Percentiles rank a stretch among this genome's conserved stretches.
Conservation (phyloP, 1,140 invertebrate species). For the Drosophila chauvacae region DNA sequence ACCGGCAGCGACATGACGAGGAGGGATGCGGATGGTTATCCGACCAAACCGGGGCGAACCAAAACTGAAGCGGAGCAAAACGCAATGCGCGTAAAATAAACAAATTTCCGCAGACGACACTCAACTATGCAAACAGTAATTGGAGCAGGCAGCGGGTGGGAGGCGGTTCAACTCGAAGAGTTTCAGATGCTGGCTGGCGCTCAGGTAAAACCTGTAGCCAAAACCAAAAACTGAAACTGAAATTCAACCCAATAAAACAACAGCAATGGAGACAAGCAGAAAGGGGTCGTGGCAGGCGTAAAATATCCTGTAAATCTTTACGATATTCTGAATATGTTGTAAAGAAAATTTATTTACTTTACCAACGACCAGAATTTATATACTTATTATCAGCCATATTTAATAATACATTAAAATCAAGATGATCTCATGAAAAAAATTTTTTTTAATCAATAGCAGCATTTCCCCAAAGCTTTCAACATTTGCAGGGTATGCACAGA, state of each 20-base stretch:
- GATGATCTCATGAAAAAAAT: too few relatives aligned
- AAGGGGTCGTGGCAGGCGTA: background rate
- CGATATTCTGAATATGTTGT: background rate
- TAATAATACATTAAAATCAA: too few relatives aligned
- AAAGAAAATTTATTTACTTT: background rate
- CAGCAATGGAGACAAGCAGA: conserved; percentile 5
- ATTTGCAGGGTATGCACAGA: conserved; percentile 18
- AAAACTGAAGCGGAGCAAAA: conserved; percentile 58
- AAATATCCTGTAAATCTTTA: conserved; percentile 4
- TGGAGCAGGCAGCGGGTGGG: conserved; percentile 52
- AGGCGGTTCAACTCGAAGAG: conserved; percentile 10
- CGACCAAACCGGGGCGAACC: conserved; percentile 32
- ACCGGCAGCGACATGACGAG: background rate
- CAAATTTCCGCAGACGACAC: conserved; percentile 80
- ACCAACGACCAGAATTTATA: too few relatives aligned
- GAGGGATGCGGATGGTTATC: conserved; percentile 19
- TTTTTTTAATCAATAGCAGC: background rate
- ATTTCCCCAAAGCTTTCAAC: background rate
- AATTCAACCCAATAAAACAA: conserved; percentile 50
- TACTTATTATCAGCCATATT: background rate
- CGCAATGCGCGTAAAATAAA: conserved; percentile 80
- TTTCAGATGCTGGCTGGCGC: conserved; percentile 23
- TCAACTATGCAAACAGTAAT: conserved; percentile 82
- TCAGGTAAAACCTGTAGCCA: conserved; percentile 61
- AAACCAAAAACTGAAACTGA: conserved; percentile 71